These are phyloP conservation scores for Camelus dromedarius DNA, from an alignment of 2,113 vertebrate genomes.

Conservation along the genomic window DNA sequence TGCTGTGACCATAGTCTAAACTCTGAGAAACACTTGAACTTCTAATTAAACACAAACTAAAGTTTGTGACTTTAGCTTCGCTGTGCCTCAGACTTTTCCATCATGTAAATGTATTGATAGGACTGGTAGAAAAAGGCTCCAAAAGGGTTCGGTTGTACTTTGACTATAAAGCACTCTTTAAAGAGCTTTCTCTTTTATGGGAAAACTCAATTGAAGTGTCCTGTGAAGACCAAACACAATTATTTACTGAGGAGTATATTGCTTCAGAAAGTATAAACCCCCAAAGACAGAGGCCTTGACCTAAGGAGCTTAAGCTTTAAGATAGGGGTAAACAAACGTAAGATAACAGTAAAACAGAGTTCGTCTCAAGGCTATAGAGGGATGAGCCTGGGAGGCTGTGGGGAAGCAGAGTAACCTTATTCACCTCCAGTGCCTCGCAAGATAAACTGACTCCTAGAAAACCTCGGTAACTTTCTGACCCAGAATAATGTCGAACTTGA, in stretches of 20 bases:
- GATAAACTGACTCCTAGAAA: constrained; percentile 38
- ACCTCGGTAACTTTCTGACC: background rate
- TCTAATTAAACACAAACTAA: background rate
- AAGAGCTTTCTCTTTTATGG: constrained; percentile 66
- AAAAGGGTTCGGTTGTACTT: constrained; percentile 1
- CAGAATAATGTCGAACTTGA: background rate
- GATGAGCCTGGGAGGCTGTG: background rate
- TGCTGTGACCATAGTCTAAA: background rate
- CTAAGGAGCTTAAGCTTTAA: constrained; percentile 72
- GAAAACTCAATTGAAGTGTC: constrained; percentile 60
- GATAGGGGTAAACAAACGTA: constrained; percentile 65
- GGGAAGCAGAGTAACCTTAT: background rate
- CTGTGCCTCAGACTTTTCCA: background rate
- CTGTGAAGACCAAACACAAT: constrained; percentile 56
- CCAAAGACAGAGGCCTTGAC: constrained; percentile 69
- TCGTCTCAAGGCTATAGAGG: background rate
- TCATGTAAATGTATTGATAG: background rate
- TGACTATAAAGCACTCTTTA: constrained; percentile 30
- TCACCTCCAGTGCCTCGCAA: background rate
- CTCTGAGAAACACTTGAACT: background rate
- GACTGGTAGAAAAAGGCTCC: background rate
- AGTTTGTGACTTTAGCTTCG: background rate
- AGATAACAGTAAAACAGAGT: constrained; percentile 63
- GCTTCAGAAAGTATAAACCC: constrained; percentile 70
- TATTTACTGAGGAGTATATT: constrained; percentile 71